Evolutionary conservation across 1,140 invertebrate genomes (phyloP).

Genomic region (Brachionus angularis): DNA sequence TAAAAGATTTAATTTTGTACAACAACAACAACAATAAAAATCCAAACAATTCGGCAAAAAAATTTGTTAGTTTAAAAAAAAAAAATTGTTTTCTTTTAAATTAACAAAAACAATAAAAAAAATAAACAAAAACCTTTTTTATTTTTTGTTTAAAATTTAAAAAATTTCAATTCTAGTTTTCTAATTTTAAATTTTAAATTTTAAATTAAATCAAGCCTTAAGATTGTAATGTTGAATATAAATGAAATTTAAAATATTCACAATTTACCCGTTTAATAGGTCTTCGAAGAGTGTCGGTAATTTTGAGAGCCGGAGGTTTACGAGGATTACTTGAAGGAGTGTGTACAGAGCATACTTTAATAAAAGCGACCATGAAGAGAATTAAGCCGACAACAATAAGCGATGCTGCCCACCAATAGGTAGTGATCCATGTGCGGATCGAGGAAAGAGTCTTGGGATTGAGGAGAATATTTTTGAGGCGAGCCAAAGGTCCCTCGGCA

Average conservation of each 20-base stretch:
- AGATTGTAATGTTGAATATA: neutral
- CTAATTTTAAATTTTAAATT: neutral
- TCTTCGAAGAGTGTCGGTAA: slow-evolving; percentile 49
- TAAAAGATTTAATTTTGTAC: too few species aligned
- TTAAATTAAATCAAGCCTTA: neutral
- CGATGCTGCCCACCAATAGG: slow-evolving; percentile 85
- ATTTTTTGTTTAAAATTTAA: neutral
- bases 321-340: slow-evolving; percentile 90
- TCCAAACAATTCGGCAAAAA: too few species aligned
- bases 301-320: slow-evolving; percentile 51
- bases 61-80: too few species aligned
- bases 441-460: slow-evolving; percentile 74
- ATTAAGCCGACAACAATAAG: slow-evolving; percentile 83
- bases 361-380: slow-evolving; percentile 94
- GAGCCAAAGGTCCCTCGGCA: slow-evolving; percentile 90
- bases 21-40: too few species aligned
- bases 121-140: too few species aligned
- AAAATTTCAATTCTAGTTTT: neutral
- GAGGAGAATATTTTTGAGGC: slow-evolving; percentile 91
- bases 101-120: too few species aligned
- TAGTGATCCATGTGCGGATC: slow-evolving; percentile 31
- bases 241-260: neutral
- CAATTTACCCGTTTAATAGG: slow-evolving; percentile 31
- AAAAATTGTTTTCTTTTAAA: too few species aligned
- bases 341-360: slow-evolving; percentile 97